Evolutionary conservation across 2,888 invertebrate species (phyloP).

Genomic region (Caenorhabditis afra): DNA sequence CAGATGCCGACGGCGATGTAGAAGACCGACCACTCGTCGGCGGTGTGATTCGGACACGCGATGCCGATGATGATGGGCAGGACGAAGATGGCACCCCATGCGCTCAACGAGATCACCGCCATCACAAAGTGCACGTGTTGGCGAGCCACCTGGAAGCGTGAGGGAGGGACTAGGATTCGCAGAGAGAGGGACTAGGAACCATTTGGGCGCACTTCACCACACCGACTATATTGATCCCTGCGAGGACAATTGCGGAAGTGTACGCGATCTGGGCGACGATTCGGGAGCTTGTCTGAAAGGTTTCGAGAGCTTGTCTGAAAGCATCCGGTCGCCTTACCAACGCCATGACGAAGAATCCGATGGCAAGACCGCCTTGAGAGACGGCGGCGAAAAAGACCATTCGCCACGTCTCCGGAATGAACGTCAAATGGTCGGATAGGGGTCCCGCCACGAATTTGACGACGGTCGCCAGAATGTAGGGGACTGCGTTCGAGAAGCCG

Average conservation of each 20-base stretch:
- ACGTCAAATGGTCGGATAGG: conserved; percentile 41
- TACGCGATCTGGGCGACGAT: conserved; percentile 66
- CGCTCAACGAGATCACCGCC: conserved; percentile 59
- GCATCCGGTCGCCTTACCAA: conserved; percentile 26
- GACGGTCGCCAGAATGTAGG: conserved; percentile 46
- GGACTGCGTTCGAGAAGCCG: conserved; percentile 66
- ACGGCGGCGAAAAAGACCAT: conserved; percentile 66
- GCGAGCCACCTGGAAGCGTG: conserved; percentile 58
- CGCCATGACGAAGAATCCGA: conserved; percentile 65
- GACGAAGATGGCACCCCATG: conserved; percentile 60
- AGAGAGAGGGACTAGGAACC: conserved; percentile 27
- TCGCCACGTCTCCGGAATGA: conserved; percentile 42
- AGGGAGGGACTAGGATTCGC: not conserved
- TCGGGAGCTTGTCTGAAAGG: conserved; percentile 55
- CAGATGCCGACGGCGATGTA: conserved; percentile 57
- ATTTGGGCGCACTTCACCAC: conserved; percentile 69
- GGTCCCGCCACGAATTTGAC: conserved; percentile 52
- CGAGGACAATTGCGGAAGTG: conserved; percentile 67
- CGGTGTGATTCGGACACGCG: conserved; percentile 62
- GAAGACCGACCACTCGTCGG: conserved; percentile 62
- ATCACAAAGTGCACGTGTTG: conserved; percentile 69
- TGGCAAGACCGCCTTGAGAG: conserved; percentile 64
- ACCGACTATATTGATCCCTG: conserved; percentile 71
- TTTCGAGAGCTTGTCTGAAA: conserved; percentile 47
- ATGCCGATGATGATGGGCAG: conserved; percentile 64